Percentiles rank a stretch among this genome's conserved stretches.
These are phyloP conservation scores for Muscicapa comitata DNA, from an alignment of 2,797 vertebrate species.

Conservation along the genomic window DNA sequence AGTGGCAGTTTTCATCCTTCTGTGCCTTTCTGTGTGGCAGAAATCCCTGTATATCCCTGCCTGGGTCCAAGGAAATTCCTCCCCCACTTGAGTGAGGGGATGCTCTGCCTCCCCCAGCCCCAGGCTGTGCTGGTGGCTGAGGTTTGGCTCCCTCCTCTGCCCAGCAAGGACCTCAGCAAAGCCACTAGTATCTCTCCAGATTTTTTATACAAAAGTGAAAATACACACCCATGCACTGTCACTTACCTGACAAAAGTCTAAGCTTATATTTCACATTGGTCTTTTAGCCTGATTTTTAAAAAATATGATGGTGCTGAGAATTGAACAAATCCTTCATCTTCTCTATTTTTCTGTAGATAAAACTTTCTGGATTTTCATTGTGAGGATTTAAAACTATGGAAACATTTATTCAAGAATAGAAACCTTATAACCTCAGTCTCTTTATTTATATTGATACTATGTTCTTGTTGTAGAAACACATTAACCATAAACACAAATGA, in stretches of 20 bases:
- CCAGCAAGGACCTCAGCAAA: not conserved
- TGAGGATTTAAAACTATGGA: not conserved
- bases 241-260: not conserved
- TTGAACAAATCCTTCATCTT: not conserved
- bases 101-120: rapidly evolving
- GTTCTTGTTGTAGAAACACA: not conserved
- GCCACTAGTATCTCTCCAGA: not conserved
- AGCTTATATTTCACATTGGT: not conserved
- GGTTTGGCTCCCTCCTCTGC: not conserved
- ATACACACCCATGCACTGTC: rapidly evolving
- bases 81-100: rapidly evolving
- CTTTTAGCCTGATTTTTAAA: not conserved
- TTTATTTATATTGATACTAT: not conserved
- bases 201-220: not conserved
- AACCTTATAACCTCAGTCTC: not conserved
- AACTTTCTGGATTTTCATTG: not conserved
- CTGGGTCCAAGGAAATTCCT: not conserved
- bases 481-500: slow-evolving; percentile 39
- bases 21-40: not conserved
- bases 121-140: not conserved
- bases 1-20: not conserved
- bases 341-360: not conserved
- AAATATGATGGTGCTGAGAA: not conserved
- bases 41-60: rapidly evolving
- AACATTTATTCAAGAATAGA: not conserved